Evolutionary conservation across 2,113 vertebrate genomes (phyloP), one percentile per base, ranked within the genome.

Genomic region (Tupaia chinensis): DNA sequence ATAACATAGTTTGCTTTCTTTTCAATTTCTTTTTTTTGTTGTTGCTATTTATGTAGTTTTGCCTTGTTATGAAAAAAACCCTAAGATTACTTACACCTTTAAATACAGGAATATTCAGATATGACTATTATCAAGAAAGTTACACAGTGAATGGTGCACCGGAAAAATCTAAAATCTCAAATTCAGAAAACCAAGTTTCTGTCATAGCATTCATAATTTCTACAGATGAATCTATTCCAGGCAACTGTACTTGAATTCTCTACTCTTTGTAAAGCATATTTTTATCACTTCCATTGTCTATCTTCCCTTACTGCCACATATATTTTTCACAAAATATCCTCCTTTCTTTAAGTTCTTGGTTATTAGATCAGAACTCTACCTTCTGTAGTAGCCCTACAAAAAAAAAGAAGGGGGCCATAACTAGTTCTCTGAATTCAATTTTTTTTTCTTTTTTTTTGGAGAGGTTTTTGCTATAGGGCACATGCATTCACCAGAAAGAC

Each of bases 81-180:
- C 8, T 79, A 53, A 65, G 15, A 14, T 74, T 2, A 54, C 22
- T 76, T 80, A 77, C 84, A 5, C 4, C 27, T 10, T 60, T 82
- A 74, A 78, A 15, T 63, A 29, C 5, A 77, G 10, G 5, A 78
- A 3, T 70, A 5, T 61, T 80, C 61, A 70, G 9, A 29, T 27
- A 61, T 69, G 1, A 74, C 7, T 60, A 0, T 58, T 91, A 13
- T 76, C 17, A 81, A 84, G 25, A 85, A 79, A 11, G 3, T 15
- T 85, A 27, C 70, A 34, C 11, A 58, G 70, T 73, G 29, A 83
- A 73, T 58, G 5, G 3, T 44, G 6, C 1, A 6, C 65, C 61
- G 15, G 12, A 86, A 82, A 92, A 3, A 86, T n/a, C 27, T 82
- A 58, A 89, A 95, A 95, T 19, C 9, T 7, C 91, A 68, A 88